phyloP scores from a whole-genome alignment of 2,797 vertebrate genomes.

The Chlorospingus flavigularis region DNA sequence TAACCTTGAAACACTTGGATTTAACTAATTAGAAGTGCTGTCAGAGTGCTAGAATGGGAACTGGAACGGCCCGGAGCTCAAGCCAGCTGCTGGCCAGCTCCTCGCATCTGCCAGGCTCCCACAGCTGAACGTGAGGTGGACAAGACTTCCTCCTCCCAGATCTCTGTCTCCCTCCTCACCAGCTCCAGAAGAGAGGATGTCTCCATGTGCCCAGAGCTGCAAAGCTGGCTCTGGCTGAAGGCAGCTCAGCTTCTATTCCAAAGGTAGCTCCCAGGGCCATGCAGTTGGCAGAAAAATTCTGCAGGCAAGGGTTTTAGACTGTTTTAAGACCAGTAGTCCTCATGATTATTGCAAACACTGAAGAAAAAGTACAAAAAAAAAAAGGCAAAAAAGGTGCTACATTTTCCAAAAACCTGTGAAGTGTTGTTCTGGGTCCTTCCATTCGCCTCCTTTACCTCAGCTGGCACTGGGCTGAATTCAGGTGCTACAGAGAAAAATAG shows the following conservation, averaged over 20 bases:
- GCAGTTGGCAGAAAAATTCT: neutral
- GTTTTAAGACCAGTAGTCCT: neutral
- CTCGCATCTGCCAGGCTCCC: neutral
- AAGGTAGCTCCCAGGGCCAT: neutral
- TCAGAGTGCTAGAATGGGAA: neutral
- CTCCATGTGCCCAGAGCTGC: neutral
- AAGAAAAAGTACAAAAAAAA: neutral
- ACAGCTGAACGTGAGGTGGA: neutral
- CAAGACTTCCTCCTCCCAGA: neutral
- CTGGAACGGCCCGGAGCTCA: neutral
- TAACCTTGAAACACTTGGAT: neutral
- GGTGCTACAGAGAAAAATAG: neutral
- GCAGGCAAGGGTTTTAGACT: neutral
- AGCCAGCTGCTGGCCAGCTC: neutral
- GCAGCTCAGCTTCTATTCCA: neutral
- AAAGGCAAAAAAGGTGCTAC: neutral
- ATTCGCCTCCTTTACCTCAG: neutral
- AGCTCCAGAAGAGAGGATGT: neutral
- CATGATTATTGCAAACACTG: neutral
- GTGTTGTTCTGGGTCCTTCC: neutral
- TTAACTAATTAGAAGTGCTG: neutral
- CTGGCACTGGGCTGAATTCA: neutral
- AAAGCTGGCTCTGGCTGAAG: neutral
- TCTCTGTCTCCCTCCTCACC: neutral
- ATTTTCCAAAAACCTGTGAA: neutral